Percentiles rank a stretch among this genome's conserved stretches.
phyloP scores from a whole-genome alignment of 2,113 vertebrate species.

The Limanda limanda region DNA sequence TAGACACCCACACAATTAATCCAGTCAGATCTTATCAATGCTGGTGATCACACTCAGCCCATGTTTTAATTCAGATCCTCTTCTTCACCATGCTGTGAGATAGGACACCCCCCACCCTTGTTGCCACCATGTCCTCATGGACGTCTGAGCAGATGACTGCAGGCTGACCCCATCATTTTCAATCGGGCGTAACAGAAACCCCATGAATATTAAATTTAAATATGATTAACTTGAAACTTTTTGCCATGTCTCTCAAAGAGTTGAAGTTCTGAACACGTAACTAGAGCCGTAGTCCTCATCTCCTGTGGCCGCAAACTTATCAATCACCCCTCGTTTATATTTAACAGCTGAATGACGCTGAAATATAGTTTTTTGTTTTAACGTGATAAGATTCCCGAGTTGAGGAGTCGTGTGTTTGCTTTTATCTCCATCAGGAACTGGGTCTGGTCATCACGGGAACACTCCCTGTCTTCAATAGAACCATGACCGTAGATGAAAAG shows the following conservation, averaged over 20 bases:
- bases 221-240: not conserved
- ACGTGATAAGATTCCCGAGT: not conserved
- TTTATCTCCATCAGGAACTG: conserved; percentile 83
- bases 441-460: conserved; percentile 94
- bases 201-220: not conserved
- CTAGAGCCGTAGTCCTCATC: not conserved
- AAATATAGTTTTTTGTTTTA: not conserved
- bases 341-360: not conserved
- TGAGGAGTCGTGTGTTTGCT: not conserved
- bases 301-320: not conserved
- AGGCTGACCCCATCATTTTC: not conserved
- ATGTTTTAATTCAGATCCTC: not conserved
- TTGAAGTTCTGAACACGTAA: not conserved
- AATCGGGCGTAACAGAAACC: not conserved
- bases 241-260: not conserved
- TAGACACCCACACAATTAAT: not conserved
- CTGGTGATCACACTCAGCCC: not conserved
- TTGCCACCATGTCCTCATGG: not conserved
- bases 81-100: too few species aligned
- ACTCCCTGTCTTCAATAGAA: conserved; percentile 93
- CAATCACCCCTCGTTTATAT: not conserved
- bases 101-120: not conserved
- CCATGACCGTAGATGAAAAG: conserved; percentile 80
- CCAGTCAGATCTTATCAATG: not conserved
- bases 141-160: not conserved